Evolutionary conservation across 30 jellyfish, hydroid and myxozoan species (phyloP), one percentile per base, ranked within the genome.

Genomic region (Pseudorhiza aurosa): DNA sequence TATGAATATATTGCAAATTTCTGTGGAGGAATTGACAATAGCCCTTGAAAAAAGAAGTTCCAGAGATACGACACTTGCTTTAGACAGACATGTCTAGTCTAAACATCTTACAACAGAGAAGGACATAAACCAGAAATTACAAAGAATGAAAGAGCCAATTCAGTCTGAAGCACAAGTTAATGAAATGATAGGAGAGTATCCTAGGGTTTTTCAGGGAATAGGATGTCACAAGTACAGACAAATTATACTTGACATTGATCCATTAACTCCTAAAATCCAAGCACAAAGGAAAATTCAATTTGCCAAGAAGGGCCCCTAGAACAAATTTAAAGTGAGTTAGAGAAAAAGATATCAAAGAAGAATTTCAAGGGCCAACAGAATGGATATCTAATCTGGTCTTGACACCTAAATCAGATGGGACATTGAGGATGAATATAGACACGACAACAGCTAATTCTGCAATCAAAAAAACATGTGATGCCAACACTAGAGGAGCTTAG

Each of bases 371-470:
- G 33, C 77, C 94, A 29, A 82, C 87, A 70, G 89, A 82, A 1
- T 82, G 89, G 94, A 32, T 82, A 0, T 68, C 89, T 2, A 67
- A 46, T 44, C 21, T 82, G 19, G 88, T 70, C 46, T 10, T 82
- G 46, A 45, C 89, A 4, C 89, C 89, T 27, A 82, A 82, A 65
- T 40, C 89, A 4, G 89, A 67, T 1, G 60, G 42, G 55, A 11
- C 18, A 18, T 43, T 82, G 36, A 24, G 94, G 42, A 67, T 82
- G 88, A 68, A 71, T 47, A 0, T 82, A 45, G 94, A 82, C 33
- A 82, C 69, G 94, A 82, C 89, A 40, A 67, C 83, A 82, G 94
- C 81, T 0, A 82, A 82, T 51, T 21, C 74, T 35, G 94, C 94
- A 25, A 82, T 82, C 69, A 35, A 30, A 1, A 70, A 81, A 28